Base-by-base conservation (phyloP, 2,888 invertebrate genomes). In the Theristus sp. region DNA sequence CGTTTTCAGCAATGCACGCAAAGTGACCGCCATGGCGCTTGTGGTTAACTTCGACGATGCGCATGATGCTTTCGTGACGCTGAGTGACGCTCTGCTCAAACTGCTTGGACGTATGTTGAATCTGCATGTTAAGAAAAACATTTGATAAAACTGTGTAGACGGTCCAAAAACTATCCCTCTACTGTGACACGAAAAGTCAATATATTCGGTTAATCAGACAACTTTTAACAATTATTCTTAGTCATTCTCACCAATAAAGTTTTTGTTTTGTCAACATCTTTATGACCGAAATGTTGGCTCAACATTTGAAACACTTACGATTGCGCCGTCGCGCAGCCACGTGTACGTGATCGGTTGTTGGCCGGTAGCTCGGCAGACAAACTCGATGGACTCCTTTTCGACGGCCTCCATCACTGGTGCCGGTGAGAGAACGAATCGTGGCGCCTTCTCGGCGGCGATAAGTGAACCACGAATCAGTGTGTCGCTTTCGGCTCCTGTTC, bases 1-100 rank as follows among this genome's bases (percentile, higher is more conserved):
- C 63, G 67, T 78, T 78, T 61, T 72, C 69, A 1, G 76, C 76
- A 52, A 70, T 64, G 67, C 77, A 77, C 1, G 75, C 74, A 66
- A 77, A 78, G 52, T 75, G 73, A 20, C 77, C 78, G 64, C 75
- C 75, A 62, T 68, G 66, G 62, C 67, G 69, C 28, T 63, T 62
- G 54, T 68, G 67, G 56, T 67, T 67, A n/a, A n/a, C n/a, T 52
- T 67, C 67, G 49, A 67, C 69, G 28, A 68, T 65, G 24, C 62
- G 57, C 24, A 70, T 61, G 57, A 69, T 66, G 28, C 63, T 61
- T 58, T 70, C 69, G 22, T 67, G 68, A 52, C 66, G 66, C 56
- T 67, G 68, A 25, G 67, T 67, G 27, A 69, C 64, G 25, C 64
- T 60, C 1, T 46, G 55, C 20, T 52, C 27, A 46, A 61, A 64